Base-by-base conservation (phyloP, 2,888 invertebrate genomes). In the Helobdella robusta region DNA sequence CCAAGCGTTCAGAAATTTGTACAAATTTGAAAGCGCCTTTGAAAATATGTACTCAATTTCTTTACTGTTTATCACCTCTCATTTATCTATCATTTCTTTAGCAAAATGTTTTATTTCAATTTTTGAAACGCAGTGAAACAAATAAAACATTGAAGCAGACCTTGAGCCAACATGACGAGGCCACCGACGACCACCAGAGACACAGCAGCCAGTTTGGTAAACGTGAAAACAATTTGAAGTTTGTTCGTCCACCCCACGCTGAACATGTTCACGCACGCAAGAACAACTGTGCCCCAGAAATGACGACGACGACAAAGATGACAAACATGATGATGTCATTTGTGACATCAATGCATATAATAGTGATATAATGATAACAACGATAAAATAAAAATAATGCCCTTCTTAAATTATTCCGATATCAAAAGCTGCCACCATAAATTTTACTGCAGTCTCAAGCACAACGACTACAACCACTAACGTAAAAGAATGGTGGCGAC, bases 151-250 rank as follows among this genome's bases (percentile, higher is more conserved):
- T 40, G 11, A 18, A 25, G 30, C 34, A 48, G n/a, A 62, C 62
- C 62, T 62, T 48, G 48, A 18, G 28, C 25, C 0, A 62, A 50
- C 46, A 48, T 62, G 8, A 50, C 46, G 20, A 50, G 32, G 2
- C 62, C 62, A 30, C 62, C 62, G 6, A 23, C 28, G 3, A 50
- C 30, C 4, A 62, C 50, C 6, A 28, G 2, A 20, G 32, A 32
- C 48, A 62, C 50, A n/a, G 62, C 50, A 3, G 23, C 32, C 48
- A 62, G 48, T 34, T 62, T 62, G 30, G 50, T 50, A 28, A 46
- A 2, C 20, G 50, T 62, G 48, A 48, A 2, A 18, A 46, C 15
- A 28, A 62, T 50, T 25, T 62, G 62, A 18, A 50, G 48, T 28
- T 35, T 62, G 25, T 44, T 62, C 50, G 62, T 50, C 50, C 48